Percentiles rank a stretch among this genome's conserved stretches.
phyloP scores from a whole-genome alignment of 2,797 vertebrate species.

The Arnoldichthys spilopterus region DNA sequence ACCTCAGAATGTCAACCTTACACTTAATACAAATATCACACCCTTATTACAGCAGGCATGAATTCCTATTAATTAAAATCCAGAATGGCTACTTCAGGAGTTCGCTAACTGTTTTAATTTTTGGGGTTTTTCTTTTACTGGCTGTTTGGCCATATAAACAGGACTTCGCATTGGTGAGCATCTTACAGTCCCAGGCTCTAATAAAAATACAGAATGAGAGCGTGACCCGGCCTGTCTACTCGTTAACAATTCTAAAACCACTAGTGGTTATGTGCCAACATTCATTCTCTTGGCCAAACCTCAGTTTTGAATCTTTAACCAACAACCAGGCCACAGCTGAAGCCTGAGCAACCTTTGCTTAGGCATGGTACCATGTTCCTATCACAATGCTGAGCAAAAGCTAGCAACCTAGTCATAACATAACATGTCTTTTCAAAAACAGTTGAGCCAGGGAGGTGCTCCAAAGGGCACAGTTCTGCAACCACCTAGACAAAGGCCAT shows the following conservation, averaged over 20 bases:
- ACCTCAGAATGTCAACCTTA: conserved; percentile 56
- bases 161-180: conserved; percentile 1
- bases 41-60: background rate
- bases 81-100: background rate
- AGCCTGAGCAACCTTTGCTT: background rate
- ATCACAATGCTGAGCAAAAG: background rate
- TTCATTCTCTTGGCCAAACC: background rate
- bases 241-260: conserved; percentile 25
- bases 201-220: background rate
- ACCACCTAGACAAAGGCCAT: conserved; percentile 61
- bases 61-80: background rate
- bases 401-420: conserved; percentile 36
- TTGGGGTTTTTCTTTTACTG: background rate
- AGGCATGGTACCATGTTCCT: conserved; percentile 9
- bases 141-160: background rate
- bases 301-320: background rate
- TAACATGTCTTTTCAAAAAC: conserved; percentile 51
- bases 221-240: conserved; percentile 4
- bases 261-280: background rate
- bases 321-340: background rate
- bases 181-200: background rate
- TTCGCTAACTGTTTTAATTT: background rate
- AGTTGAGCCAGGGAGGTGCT: conserved; percentile 43
- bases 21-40: background rate
- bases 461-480: conserved; percentile 58